A percentile compares a stretch with the other conserved stretches of the same genome.
phyloP scores from a whole-genome alignment of 2,888 invertebrate species.

The Anticlea derivata region DNA sequence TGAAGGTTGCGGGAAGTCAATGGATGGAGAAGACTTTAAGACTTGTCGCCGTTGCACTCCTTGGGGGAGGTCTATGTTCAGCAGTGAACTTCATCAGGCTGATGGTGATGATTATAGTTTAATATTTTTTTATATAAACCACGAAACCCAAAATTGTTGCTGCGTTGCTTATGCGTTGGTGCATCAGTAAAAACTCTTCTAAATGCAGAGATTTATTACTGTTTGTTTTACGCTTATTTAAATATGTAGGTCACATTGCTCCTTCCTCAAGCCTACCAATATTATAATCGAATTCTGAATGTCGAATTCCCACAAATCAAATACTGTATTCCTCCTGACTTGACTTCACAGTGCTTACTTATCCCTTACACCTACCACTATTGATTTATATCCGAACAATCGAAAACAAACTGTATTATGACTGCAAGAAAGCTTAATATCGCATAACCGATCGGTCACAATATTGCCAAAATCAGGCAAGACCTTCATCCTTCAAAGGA shows the following conservation, averaged over 20 bases:
- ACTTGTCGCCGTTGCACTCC: too few species aligned
- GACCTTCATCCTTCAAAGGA: slow-evolving; percentile 21
- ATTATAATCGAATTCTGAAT: slow-evolving; percentile 22
- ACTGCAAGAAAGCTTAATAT: neutral
- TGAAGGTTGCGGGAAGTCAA: too few species aligned
- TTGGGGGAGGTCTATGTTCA: too few species aligned
- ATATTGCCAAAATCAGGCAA: slow-evolving; percentile 10
- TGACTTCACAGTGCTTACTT: slow-evolving; percentile 16
- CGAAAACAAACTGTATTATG: slow-evolving; percentile 13
- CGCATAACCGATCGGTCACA: neutral
- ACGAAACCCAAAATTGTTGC: slow-evolving; percentile 1
- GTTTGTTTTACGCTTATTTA: neutral
- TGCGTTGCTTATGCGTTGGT: too few species aligned
- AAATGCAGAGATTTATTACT: too few species aligned
- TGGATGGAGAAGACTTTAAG: too few species aligned
- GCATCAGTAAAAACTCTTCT: too few species aligned
- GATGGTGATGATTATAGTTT: too few species aligned
- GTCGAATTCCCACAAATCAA: slow-evolving; percentile 24
- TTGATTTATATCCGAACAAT: slow-evolving; percentile 7
- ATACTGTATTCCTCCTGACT: slow-evolving; percentile 17
- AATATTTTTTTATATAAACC: neutral
- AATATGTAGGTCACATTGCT: slow-evolving; percentile 16
- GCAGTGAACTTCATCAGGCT: too few species aligned
- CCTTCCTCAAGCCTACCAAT: neutral
- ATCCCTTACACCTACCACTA: slow-evolving; percentile 16